Base-by-base conservation (phyloP, 1,140 invertebrate genomes). In the Zaprionus taronus region DNA sequence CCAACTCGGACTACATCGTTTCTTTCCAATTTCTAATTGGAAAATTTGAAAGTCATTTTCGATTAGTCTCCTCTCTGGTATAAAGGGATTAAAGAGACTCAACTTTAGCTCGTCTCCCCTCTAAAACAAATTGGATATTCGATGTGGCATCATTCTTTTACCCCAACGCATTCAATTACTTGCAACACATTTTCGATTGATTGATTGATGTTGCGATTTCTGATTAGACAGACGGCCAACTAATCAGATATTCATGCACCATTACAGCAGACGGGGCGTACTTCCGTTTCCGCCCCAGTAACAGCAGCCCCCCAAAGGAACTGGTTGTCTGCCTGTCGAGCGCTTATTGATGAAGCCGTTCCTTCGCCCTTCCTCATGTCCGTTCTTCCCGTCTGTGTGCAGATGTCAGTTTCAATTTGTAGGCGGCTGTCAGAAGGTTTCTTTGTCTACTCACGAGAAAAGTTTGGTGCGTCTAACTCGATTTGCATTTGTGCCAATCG, bases 201-300 rank as follows among this genome's bases (percentile, higher is more conserved):
- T 79, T 90, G 84, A 89, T 90, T 85, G 85, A 86, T 86, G 71
- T 70, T 60, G 44, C 67, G 60, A 73, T 68, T 81, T 76, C 47
- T 82, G 85, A 79, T 85, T 77, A 73, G 74, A 22, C 61, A 26
- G 85, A 77, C 79, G 62, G 75, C 3, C 60, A 65, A 57, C 81
- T 90, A 90, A 85, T 90, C 81, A 90, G 72, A 90, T 90, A 90
- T 90, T 74, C 81, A 90, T 89, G 84, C 81, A 63, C 70, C 76
- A 87, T 89, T 90, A 68, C 69, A 68, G 49, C 70, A 72, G 72
- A 71, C 58, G 26, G 36, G 47, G 49, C 62, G 22, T 41, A 75
- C 44, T 70, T 73, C 72, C 67, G 66, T 20, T 64, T 76, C 62
- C 57, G 58, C 24, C 72, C 34, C 57, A n/a, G 14, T 15, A 28